Evolutionary conservation across 2,113 vertebrate species (phyloP).

Genomic region (Ginglymostoma cirratum): DNA sequence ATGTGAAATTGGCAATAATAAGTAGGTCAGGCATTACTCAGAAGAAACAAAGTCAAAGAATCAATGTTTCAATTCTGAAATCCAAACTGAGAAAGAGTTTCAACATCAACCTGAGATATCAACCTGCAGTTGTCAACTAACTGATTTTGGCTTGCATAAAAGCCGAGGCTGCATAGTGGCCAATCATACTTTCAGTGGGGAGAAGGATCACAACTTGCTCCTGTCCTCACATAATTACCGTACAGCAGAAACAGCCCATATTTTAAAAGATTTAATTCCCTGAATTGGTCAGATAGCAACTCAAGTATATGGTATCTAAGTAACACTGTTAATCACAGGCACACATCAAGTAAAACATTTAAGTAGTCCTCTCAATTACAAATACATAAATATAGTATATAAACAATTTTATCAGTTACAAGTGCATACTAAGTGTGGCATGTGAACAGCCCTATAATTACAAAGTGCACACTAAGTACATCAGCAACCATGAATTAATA

Average conservation of each 20-base stretch:
- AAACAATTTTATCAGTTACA: constrained; percentile 6
- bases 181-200: not conserved
- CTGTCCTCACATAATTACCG: not conserved
- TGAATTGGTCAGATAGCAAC: not conserved
- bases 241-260: not conserved
- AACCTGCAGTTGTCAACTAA: not conserved
- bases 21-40: not conserved
- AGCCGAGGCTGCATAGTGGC: not conserved
- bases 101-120: not conserved
- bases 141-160: not conserved
- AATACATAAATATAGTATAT: constrained; percentile 25
- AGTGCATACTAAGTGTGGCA: not conserved
- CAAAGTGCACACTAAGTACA: not conserved
- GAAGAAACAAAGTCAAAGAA: not conserved
- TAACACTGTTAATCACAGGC: not conserved
- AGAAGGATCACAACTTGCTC: not conserved
- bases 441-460: constrained; percentile 1
- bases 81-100: not conserved
- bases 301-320: constrained; percentile 7
- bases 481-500: not conserved
- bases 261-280: not conserved
- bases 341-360: not conserved
- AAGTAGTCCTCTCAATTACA: constrained; percentile 6
- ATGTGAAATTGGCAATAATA: no score
- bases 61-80: not conserved